Conservation (phyloP, 2,888 invertebrate species). For the Anarsia innoxiella region DNA sequence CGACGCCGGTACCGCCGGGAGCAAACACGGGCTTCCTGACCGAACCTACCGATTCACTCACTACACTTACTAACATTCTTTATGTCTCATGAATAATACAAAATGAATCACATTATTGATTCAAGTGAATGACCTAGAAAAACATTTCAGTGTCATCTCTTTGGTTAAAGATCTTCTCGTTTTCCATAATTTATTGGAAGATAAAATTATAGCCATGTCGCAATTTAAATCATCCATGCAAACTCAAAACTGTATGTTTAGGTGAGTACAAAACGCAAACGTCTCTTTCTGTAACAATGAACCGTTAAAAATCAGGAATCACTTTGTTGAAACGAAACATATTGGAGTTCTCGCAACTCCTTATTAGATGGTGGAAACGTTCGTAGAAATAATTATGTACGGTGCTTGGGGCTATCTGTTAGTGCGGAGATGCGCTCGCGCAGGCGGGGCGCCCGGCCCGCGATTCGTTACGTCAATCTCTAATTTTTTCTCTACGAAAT, state of each 20-base stretch:
- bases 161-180: no score
- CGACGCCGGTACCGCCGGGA: conserved; percentile 50
- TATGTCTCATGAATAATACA: no score
- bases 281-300: conserved; percentile 24
- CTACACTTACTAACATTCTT: no score
- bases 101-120: no score
- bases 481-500: conserved; percentile 57
- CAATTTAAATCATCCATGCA: no score
- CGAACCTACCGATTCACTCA: no score
- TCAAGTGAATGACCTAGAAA: no score
- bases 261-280: neutral
- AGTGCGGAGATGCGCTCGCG: conserved; percentile 43
- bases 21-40: conserved; percentile 62
- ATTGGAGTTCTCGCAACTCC: conserved; percentile 55
- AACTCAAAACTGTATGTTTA: neutral
- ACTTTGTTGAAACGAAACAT: conserved; percentile 33
- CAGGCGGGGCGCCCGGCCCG: conserved; percentile 58
- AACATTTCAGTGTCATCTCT: no score
- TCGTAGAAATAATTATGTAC: conserved; percentile 70
- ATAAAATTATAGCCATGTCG: no score
- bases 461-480: conserved; percentile 74
- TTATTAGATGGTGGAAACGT: conserved; percentile 55
- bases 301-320: conserved; percentile 41
- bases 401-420: conserved; percentile 58
- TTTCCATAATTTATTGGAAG: no score